A percentile compares a stretch with the other conserved stretches of the same genome.
phyloP scores from a whole-genome alignment of 2,888 invertebrate genomes.

The Pycnomerus fuliginosus region DNA sequence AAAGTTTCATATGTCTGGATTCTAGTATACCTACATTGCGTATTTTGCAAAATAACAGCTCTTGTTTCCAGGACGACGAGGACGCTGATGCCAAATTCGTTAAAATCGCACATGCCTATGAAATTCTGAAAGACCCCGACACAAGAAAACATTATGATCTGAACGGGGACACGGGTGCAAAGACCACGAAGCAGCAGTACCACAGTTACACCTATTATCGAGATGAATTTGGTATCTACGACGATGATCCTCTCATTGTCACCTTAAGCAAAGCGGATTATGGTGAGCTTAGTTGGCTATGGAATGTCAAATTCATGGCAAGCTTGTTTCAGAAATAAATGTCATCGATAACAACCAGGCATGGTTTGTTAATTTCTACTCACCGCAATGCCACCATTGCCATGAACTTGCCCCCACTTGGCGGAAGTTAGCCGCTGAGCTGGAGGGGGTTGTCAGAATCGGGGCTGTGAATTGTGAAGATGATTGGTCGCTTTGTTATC shows the following conservation, averaged over 20 bases:
- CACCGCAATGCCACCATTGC: conserved; percentile 83
- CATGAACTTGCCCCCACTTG: conserved; percentile 80
- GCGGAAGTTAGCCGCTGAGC: conserved; percentile 73
- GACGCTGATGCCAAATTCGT: conserved; percentile 75
- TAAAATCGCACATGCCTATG: conserved; percentile 80
- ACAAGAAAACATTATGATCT: conserved; percentile 76
- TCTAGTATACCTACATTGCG: neutral
- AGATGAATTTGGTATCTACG: conserved; percentile 81
- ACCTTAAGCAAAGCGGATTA: conserved; percentile 74
- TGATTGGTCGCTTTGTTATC: conserved; percentile 75
- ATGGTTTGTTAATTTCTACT: conserved; percentile 88
- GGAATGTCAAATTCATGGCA: too few species aligned
- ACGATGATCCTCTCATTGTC: conserved; percentile 79
- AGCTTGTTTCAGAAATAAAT: conserved; percentile 51
- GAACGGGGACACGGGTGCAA: conserved; percentile 67
- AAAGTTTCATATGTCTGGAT: neutral
- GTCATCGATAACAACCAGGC: conserved; percentile 61
- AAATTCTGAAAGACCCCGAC: conserved; percentile 80
- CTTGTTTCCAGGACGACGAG: conserved; percentile 63
- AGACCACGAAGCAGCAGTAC: conserved; percentile 64
- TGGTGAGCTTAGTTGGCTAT: conserved; percentile 63
- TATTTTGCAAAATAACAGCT: neutral
- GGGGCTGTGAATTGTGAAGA: conserved; percentile 89
- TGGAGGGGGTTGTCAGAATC: conserved; percentile 75
- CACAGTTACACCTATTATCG: conserved; percentile 80